Conservation (phyloP, 2,113 vertebrate genomes). For the Zapus hudsonius region DNA sequence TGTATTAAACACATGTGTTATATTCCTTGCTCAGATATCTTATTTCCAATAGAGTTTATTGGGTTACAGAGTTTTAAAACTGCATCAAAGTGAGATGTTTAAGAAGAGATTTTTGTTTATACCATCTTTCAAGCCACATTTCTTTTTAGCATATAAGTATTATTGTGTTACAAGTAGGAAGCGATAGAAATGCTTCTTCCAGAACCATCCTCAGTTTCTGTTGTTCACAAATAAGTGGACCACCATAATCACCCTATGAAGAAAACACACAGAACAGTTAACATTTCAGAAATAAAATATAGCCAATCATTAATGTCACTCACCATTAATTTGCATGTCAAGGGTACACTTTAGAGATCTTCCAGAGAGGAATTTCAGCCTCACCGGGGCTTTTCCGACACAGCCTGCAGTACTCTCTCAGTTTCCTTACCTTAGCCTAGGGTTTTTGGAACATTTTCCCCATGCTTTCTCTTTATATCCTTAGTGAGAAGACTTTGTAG, state of each 20-base stretch:
- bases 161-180: neutral
- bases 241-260: slow-evolving; percentile 95
- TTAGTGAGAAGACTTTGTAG: neutral
- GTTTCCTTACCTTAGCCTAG: neutral
- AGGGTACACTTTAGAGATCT: neutral
- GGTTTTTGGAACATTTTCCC: neutral
- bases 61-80: neutral
- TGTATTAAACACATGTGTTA: neutral
- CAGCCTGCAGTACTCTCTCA: neutral
- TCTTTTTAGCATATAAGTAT: slow-evolving; percentile 1
- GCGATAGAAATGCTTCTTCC: neutral
- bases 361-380: neutral
- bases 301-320: neutral
- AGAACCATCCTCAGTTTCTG: slow-evolving; percentile 87
- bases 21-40: neutral
- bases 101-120: slow-evolving; percentile 19
- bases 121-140: too few relatives aligned
- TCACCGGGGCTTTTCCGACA: neutral
- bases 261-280: too few relatives aligned
- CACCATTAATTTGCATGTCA: neutral
- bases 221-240: slow-evolving; percentile 96
- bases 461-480: neutral
- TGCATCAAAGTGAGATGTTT: slow-evolving; percentile 13
- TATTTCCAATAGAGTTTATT: slow-evolving; percentile 16
- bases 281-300: neutral